Evolutionary conservation across 2,888 invertebrate genomes (phyloP).

Genomic region (Tigriopus californicus): DNA sequence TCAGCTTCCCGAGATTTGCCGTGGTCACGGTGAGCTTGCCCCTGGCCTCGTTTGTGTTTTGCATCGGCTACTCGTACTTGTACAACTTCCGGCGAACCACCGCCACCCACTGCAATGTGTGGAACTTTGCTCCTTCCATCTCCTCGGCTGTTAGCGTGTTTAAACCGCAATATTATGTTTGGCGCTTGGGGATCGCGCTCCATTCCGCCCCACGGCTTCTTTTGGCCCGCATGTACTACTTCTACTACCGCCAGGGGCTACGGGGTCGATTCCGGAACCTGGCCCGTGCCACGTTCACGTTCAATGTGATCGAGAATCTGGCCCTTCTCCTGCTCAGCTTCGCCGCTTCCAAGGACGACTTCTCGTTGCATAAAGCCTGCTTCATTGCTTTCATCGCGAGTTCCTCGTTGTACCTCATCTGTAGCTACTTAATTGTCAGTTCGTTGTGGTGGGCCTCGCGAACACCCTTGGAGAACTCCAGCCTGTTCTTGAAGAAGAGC

Average conservation of each 20-base stretch:
- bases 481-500: constrained; percentile 55
- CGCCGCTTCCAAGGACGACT: constrained; percentile 73
- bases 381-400: constrained; percentile 68
- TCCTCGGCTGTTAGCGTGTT: constrained; percentile 89
- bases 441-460: constrained; percentile 29
- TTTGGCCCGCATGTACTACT: constrained; percentile 58
- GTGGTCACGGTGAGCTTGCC: constrained; percentile 51
- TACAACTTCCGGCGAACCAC: constrained; percentile 70
- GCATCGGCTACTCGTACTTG: constrained; percentile 56
- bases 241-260: constrained; percentile 46
- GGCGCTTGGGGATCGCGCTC: constrained; percentile 61
- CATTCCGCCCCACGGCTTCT: constrained; percentile 65
- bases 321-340: constrained; percentile 65
- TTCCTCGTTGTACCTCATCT: constrained; percentile 68
- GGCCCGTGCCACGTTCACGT: constrained; percentile 40
- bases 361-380: constrained; percentile 56
- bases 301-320: constrained; percentile 69
- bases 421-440: constrained; percentile 50
- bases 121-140: constrained; percentile 79
- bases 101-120: constrained; percentile 49
- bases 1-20: constrained; percentile 40
- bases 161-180: constrained; percentile 54
- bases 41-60: constrained; percentile 53
- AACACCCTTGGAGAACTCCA: constrained; percentile 23
- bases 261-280: constrained; percentile 38